A percentile compares a stretch with the other conserved stretches of the same genome.
phyloP scores from a whole-genome alignment of 2,113 vertebrate genomes.

The Orycteropus afer region DNA sequence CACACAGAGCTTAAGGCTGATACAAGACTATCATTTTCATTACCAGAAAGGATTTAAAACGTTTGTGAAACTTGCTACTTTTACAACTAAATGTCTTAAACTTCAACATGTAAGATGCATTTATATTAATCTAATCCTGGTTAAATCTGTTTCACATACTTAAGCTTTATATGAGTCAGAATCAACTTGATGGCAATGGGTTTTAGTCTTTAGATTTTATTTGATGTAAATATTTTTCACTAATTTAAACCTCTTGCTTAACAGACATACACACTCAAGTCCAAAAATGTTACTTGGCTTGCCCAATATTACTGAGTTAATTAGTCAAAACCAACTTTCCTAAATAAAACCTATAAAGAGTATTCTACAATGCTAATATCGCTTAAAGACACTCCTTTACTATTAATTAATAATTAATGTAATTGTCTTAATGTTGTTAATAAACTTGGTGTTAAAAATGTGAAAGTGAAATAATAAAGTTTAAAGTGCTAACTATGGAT shows the following conservation, averaged over 20 bases:
- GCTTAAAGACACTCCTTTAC: background rate
- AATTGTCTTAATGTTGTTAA: background rate
- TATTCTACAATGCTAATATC: background rate
- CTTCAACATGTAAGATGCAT: background rate
- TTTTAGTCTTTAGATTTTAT: background rate
- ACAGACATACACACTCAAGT: background rate
- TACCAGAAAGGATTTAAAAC: background rate
- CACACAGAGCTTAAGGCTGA: background rate
- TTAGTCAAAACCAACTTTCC: background rate
- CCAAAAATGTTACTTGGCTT: background rate
- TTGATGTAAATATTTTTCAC: background rate
- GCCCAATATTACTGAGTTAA: background rate
- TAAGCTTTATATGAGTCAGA: background rate
- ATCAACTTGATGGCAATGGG: background rate
- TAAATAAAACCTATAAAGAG: slow-evolving; percentile 19
- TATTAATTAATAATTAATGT: background rate
- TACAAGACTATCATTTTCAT: background rate
- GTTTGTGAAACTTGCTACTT: slow-evolving; percentile 42
- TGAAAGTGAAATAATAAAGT: background rate
- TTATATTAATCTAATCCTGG: background rate
- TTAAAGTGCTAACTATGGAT: background rate
- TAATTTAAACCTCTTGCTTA: slow-evolving; percentile 19
- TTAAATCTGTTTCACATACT: background rate
- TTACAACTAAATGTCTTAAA: background rate
- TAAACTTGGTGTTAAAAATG: background rate